These are phyloP conservation scores for Andrena bicolor DNA, from an alignment of 2,888 invertebrate species.

Conservation along the genomic window DNA sequence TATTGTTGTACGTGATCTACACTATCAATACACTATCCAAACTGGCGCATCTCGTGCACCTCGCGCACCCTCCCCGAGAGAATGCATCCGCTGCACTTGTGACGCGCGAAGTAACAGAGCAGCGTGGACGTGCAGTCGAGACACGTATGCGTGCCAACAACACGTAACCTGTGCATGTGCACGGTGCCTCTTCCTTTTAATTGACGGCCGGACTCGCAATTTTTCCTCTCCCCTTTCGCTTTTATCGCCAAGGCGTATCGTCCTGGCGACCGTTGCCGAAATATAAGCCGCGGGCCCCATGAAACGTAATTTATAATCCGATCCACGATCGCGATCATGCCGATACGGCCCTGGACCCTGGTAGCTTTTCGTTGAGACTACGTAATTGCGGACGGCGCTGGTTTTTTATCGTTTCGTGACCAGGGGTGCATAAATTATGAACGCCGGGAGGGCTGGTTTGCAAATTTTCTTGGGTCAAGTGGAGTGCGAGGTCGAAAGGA, in stretches of 20 bases:
- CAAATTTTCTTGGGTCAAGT: background rate
- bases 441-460: constrained; percentile 8
- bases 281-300: background rate
- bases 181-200: constrained; percentile 29
- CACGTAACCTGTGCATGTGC: background rate
- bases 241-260: constrained; percentile 11
- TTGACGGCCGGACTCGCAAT: constrained; percentile 10
- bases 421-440: constrained; percentile 46
- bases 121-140: constrained; percentile 11
- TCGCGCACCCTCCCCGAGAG: background rate
- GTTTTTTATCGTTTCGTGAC: background rate
- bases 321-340: constrained; percentile 1
- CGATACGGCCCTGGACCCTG: background rate
- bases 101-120: constrained; percentile 25
- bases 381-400: constrained; percentile 21
- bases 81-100: constrained; percentile 22
- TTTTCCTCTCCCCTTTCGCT: constrained; percentile 8
- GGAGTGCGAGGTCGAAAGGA: background rate
- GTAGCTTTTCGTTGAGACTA: background rate
- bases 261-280: constrained; percentile 20
- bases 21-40: no score
- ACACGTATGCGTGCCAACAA: constrained; percentile 23
- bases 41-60: no score
- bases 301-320: constrained; percentile 14
- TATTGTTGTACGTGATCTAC: no score